Percentiles rank a stretch among this genome's conserved stretches.
Conservation (phyloP, 2,113 vertebrate genomes). For the Hippocampus comes region DNA sequence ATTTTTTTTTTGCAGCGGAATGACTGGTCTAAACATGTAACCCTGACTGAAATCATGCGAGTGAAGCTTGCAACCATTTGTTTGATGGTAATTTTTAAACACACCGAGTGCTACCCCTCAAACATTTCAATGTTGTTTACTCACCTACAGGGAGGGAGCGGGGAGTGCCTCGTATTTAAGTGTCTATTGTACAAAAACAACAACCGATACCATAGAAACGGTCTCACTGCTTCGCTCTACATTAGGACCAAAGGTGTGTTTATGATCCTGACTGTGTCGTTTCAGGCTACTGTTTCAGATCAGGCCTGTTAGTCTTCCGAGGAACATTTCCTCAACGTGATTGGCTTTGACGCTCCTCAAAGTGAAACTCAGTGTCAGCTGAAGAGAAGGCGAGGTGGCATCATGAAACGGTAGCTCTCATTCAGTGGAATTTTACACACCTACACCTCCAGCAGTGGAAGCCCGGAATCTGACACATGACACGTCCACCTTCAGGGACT, state of each 20-base stretch:
- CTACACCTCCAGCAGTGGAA: conserved; percentile 52
- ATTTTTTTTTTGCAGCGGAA: neutral
- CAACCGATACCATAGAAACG: conserved; percentile 49
- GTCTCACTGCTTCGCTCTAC: neutral
- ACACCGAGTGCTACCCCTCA: conserved; percentile 41
- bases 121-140: conserved; percentile 57
- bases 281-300: conserved; percentile 23
- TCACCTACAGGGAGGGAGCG: conserved; percentile 40
- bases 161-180: conserved; percentile 56
- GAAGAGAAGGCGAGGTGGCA: conserved; percentile 2
- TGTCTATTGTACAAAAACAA: conserved; percentile 57
- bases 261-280: conserved; percentile 33
- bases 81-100: conserved; percentile 60
- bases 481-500: conserved; percentile 41
- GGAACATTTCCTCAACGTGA: conserved; percentile 1
- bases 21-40: conserved; percentile 52
- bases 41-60: conserved; percentile 34
- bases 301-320: neutral
- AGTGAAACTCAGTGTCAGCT: neutral
- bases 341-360: neutral
- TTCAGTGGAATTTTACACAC: conserved; percentile 61
- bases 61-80: conserved; percentile 40
- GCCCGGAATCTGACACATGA: conserved; percentile 56
- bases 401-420: conserved; percentile 7
- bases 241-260: conserved; percentile 20